These are phyloP conservation scores for Hemiprocne comata DNA, from an alignment of 2,113 vertebrate species.

Conservation along the genomic window DNA sequence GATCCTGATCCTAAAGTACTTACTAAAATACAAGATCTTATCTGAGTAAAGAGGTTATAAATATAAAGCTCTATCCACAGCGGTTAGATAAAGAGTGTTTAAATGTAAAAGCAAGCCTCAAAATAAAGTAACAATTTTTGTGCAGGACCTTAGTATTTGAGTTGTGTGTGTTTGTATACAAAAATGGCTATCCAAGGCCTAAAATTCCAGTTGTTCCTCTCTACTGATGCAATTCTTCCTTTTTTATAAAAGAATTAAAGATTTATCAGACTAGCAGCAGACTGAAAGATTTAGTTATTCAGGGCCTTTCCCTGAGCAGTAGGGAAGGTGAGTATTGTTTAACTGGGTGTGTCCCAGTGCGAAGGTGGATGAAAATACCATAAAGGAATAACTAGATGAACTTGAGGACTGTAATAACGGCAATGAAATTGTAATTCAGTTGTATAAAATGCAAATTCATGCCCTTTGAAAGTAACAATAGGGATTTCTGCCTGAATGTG, in stretches of 20 bases:
- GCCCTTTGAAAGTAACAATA: background rate
- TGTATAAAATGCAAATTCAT: slow-evolving; percentile 26
- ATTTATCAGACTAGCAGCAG: background rate
- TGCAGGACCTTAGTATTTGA: background rate
- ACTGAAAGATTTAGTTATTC: background rate
- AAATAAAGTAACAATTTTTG: background rate
- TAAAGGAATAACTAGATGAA: background rate
- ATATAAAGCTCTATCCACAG: background rate
- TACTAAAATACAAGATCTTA: rapidly evolving
- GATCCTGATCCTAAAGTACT: background rate
- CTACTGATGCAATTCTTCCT: background rate
- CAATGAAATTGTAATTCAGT: background rate
- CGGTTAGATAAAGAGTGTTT: background rate
- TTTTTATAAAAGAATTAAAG: background rate
- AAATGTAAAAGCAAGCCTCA: background rate
- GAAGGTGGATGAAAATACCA: background rate
- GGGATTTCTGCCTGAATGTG: background rate
- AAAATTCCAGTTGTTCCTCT: background rate
- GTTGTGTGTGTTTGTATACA: background rate
- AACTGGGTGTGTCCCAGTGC: background rate
- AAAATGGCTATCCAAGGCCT: background rate
- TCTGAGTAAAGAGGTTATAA: background rate
- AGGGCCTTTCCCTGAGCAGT: background rate
- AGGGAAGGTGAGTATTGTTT: background rate
- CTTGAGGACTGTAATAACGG: background rate